A percentile compares a stretch with the other conserved stretches of the same genome.
These are phyloP conservation scores for Colletes latitarsis DNA, from an alignment of 1,140 invertebrate genomes.

Conservation along the genomic window DNA sequence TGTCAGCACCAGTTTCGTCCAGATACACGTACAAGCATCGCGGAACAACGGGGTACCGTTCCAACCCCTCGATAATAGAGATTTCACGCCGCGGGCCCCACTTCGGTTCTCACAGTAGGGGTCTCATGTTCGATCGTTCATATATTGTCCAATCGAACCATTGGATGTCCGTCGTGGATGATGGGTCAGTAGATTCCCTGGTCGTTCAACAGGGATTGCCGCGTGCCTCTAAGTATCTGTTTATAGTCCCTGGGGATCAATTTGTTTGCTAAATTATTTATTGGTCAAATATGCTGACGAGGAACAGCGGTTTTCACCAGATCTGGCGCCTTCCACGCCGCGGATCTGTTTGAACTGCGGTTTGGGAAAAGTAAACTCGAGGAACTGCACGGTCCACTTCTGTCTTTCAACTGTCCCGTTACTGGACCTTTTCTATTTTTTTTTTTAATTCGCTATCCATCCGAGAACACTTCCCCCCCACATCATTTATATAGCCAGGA, in stretches of 20 bases:
- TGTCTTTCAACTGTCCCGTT: neutral
- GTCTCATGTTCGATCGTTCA: conserved; percentile 53
- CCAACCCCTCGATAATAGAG: conserved; percentile 77
- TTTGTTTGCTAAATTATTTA: conserved; percentile 82
- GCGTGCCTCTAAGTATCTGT: conserved; percentile 81
- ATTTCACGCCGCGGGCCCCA: conserved; percentile 80
- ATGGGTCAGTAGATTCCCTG: conserved; percentile 41
- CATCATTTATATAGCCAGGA: no score
- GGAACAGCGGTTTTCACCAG: conserved; percentile 64
- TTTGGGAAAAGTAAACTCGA: conserved; percentile 76
- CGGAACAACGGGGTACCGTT: conserved; percentile 63
- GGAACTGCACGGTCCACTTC: neutral
- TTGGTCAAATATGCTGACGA: conserved; percentile 78
- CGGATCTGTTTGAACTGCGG: conserved; percentile 74
- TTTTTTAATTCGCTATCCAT: no score
- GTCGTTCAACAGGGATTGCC: conserved; percentile 22
- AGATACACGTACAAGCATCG: conserved; percentile 35
- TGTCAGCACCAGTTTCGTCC: conserved; percentile 75
- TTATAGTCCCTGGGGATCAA: conserved; percentile 80
- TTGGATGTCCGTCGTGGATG: neutral
- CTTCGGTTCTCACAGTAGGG: conserved; percentile 80
- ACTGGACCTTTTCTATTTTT: neutral
- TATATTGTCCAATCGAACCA: conserved; percentile 63
- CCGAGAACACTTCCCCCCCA: no score
- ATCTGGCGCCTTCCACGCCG: conserved; percentile 68